Base-by-base conservation (phyloP, 1,140 invertebrate species). In the Nasonia vitripennis region DNA sequence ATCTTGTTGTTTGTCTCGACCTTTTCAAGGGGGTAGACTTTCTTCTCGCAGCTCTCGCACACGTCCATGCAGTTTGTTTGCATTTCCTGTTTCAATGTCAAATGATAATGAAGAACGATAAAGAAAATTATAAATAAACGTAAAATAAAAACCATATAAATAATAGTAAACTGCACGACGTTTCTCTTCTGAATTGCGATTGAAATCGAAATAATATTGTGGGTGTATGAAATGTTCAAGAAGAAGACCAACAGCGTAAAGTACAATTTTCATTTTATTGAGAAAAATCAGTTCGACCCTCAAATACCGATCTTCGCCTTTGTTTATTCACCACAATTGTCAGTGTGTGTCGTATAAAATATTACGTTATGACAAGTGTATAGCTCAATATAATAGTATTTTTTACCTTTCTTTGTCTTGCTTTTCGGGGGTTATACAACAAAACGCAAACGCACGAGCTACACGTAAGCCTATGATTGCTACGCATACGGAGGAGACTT, bases 21-120 rank as follows among this genome's bases (percentile, higher is more conserved):
- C 92, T 96, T 96, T 92, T 97, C 97, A 94, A 97, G 94, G 11
- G 96, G 96, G 92, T 97, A 97, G 37, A 97, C 96, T 87, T 95
- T 95, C 90, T 95, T 96, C 83, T 95, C 93, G 91, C 97, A 97
- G 87, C 95, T 94, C 86, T 95, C 94, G 89, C 97, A 97, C 71
- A 94, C 93, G 89, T 96, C 96, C 86, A 93, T 91, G 87, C 93
- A 93, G 86, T 93, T 94, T 73, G 94, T 92, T 88, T 94, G 92
- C 48, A 94, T 91, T 89, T 94, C 94, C 94, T 95, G 88, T 87
- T 81, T 51, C 34, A 83, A 80, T 74, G 27, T 75, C 34, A 84
- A 83, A 80, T 41, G 34, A 87, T 20, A 75, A 77, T 83, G 79
- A 82, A 37, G 17, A 74, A 20, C 67, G 70, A 83, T 74, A 68